Conservation (phyloP, 1,140 invertebrate species). For the Pseudomyrmex pallidus region DNA sequence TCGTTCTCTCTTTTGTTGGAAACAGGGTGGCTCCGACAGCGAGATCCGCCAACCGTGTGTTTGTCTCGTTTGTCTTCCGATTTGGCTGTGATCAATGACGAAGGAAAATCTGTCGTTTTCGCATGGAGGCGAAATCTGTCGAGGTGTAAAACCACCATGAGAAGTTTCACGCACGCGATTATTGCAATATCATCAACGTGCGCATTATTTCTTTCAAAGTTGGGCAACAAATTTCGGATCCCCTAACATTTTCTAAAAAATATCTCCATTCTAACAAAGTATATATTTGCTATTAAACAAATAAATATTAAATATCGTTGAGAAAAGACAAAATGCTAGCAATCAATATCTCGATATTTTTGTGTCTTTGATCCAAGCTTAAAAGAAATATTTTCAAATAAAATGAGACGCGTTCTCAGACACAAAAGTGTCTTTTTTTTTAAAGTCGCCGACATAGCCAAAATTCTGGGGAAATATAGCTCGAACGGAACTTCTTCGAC, state of each 20-base stretch:
- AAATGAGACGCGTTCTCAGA: background rate
- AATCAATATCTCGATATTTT: background rate
- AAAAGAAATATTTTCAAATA: constrained; percentile 32
- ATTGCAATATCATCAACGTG: constrained; percentile 6
- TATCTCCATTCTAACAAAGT: too few relatives aligned
- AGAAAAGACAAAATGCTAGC: background rate
- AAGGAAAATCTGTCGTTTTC: constrained; percentile 58
- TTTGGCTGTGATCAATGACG: constrained; percentile 50
- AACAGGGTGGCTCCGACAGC: constrained; percentile 41
- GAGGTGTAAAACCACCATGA: constrained; percentile 25
- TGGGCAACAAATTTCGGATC: background rate
- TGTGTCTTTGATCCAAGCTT: background rate
- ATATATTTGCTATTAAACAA: too few relatives aligned
- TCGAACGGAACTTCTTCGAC: constrained; percentile 39
- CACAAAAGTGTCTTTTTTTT: background rate
- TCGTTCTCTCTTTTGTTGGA: constrained; percentile 21
- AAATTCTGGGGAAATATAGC: background rate
- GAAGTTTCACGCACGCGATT: background rate
- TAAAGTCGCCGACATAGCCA: constrained; percentile 33
- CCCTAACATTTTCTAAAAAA: too few relatives aligned
- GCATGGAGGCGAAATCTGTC: constrained; percentile 34
- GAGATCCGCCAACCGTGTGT: constrained; percentile 42
- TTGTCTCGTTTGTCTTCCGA: constrained; percentile 60
- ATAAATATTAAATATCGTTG: too few relatives aligned
- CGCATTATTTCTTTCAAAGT: constrained; percentile 11